Conservation (phyloP, 2,113 vertebrate species). For the Neolamprologus brichardi region DNA sequence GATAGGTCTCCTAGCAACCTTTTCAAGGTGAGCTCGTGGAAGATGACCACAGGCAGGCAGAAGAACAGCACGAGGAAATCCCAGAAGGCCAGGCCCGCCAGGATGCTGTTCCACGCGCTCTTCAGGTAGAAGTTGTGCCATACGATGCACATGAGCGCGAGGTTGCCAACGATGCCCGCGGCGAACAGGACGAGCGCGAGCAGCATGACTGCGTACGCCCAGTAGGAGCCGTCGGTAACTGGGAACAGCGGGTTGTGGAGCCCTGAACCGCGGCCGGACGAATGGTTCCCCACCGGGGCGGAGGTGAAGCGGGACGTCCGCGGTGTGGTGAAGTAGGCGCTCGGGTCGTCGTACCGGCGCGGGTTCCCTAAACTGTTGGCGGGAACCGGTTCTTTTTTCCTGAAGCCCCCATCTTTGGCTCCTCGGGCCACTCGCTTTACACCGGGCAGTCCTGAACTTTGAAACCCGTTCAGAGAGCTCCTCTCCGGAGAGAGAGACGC, state of each 20-base stretch:
- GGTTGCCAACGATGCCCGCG: conserved; percentile 84
- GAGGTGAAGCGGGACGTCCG: conserved; percentile 2
- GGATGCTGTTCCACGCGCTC: conserved; percentile 90
- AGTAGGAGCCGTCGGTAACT: conserved; percentile 77
- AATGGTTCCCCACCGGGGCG: conserved; percentile 4
- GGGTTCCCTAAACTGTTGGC: conserved; percentile 53
- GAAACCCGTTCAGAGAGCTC: not conserved
- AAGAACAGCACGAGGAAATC: conserved; percentile 94
- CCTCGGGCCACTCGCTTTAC: conserved; percentile 62
- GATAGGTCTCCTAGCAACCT: conserved; percentile 83
- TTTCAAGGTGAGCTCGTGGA: conserved; percentile 86
- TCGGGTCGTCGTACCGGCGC: conserved; percentile 47
- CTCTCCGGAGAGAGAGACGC: not conserved
- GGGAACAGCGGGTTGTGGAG: conserved; percentile 83
- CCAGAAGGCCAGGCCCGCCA: conserved; percentile 90
- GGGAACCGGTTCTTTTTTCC: conserved; percentile 56
- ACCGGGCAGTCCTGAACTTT: not conserved
- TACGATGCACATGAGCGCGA: conserved; percentile 92
- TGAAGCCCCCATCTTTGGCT: conserved; percentile 42
- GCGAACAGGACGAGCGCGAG: conserved; percentile 85
- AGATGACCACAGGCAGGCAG: conserved; percentile 88
- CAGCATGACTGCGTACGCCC: conserved; percentile 83
- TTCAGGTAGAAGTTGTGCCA: conserved; percentile 93
- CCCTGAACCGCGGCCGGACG: conserved; percentile 1
- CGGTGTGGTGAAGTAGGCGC: conserved; percentile 66